Percentiles rank a stretch among this genome's conserved stretches.
Conservation (phyloP, 2,888 invertebrate genomes). For the Cordylochernes scorpioides region DNA sequence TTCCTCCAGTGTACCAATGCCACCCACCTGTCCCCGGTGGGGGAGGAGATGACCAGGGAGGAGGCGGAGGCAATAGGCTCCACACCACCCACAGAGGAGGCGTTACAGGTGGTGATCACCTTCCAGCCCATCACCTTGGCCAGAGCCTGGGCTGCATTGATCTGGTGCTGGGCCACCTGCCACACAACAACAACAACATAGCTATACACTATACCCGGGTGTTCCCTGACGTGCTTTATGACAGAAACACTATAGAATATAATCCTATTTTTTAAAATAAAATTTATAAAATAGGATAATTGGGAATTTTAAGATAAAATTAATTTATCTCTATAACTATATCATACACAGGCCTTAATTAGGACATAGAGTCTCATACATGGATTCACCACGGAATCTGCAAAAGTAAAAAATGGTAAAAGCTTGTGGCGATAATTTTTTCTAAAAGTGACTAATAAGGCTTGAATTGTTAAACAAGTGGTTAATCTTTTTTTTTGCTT, state of each 20-base stretch:
- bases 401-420: too few species aligned
- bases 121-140: conserved; percentile 92
- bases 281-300: background rate
- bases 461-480: too few species aligned
- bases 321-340: too few species aligned
- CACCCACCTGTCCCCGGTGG: conserved; percentile 40
- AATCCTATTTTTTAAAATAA: background rate
- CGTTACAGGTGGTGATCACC: conserved; percentile 49
- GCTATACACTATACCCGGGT: background rate
- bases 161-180: conserved; percentile 78
- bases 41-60: conserved; percentile 64
- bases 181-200: conserved; percentile 3
- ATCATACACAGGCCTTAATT: too few species aligned
- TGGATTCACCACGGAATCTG: too few species aligned
- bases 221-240: background rate
- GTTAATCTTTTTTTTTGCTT: too few species aligned
- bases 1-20: conserved; percentile 1
- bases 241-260: background rate
- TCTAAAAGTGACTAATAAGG: too few species aligned
- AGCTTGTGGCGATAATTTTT: too few species aligned
- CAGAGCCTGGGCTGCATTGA: conserved; percentile 60
- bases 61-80: conserved; percentile 78
- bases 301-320: background rate
- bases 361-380: too few species aligned
- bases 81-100: conserved; percentile 52